Evolutionary conservation across 2,888 invertebrate species (phyloP).

Genomic region (Zygogramma bicolorata): DNA sequence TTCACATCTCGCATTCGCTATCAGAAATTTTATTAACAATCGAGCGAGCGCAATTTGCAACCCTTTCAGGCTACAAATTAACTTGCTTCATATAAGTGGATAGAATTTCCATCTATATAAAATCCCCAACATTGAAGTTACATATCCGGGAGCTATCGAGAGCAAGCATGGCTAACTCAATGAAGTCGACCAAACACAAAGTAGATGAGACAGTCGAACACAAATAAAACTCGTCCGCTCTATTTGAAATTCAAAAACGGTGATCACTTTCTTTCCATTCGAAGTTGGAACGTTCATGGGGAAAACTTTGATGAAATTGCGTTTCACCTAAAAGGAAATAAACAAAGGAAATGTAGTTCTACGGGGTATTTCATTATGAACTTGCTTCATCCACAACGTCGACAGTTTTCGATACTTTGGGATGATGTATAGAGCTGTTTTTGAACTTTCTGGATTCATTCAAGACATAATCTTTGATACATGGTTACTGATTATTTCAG

Average conservation of each 20-base stretch:
- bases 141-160: conserved; percentile 34
- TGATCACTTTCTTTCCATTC: conserved; percentile 58
- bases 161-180: conserved; percentile 60
- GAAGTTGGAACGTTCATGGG: conserved; percentile 51
- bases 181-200: conserved; percentile 64
- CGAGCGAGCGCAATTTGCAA: conserved; percentile 34
- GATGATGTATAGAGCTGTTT: no score
- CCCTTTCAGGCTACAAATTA: conserved; percentile 42
- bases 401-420: no score
- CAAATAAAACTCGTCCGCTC: conserved; percentile 63
- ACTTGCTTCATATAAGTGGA: conserved; percentile 38
- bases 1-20: not conserved
- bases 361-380: not conserved
- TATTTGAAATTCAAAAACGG: conserved; percentile 63
- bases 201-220: conserved; percentile 63
- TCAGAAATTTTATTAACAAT: conserved; percentile 27
- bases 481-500: no score
- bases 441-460: no score
- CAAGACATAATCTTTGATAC: no score
- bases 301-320: conserved; percentile 36
- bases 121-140: conserved; percentile 26
- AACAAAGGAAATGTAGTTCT: not conserved
- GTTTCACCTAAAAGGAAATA: not conserved
- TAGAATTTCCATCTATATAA: conserved; percentile 40
- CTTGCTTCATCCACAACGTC: not conserved